phyloP scores from a whole-genome alignment of 2,888 invertebrate species.

The Agrochola macilenta region DNA sequence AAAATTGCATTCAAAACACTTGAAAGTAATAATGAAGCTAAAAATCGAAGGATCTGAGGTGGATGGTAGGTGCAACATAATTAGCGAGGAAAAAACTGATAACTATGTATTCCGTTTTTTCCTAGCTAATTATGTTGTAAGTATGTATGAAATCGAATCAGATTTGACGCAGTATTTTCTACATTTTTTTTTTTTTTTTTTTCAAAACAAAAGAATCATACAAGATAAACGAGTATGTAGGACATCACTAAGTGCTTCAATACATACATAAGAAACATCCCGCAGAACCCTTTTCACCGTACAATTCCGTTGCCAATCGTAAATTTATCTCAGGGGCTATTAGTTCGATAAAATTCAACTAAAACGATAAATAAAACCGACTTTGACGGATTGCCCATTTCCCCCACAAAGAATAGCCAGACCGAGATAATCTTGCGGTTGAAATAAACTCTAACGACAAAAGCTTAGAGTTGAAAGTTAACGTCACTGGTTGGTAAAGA shows the following conservation, averaged over 20 bases:
- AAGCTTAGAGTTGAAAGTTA: conserved; percentile 33
- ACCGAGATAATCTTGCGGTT: conserved; percentile 67
- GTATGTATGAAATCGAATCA: neutral
- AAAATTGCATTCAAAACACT: neutral
- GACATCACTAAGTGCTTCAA: conserved; percentile 59
- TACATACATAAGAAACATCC: conserved; percentile 64
- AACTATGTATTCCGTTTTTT: too few relatives aligned
- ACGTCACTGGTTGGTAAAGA: neutral
- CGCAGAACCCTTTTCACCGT: conserved; percentile 84
- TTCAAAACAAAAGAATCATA: neutral
- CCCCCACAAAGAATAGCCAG: conserved; percentile 85
- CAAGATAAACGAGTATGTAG: conserved; percentile 39
- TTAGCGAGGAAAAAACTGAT: too few relatives aligned
- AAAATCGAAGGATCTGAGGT: neutral
- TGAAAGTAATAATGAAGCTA: neutral
- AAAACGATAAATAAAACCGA: conserved; percentile 90
- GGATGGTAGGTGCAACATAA: neutral
- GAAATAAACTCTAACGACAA: conserved; percentile 41
- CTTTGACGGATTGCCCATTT: conserved; percentile 89
- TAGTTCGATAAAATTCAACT: conserved; percentile 90
- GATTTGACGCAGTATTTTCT: neutral
- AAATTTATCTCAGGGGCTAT: conserved; percentile 89
- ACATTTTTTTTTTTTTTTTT: neutral
- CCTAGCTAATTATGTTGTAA: neutral
- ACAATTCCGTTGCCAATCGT: conserved; percentile 85